Percentiles rank a stretch among this genome's conserved stretches.
phyloP scores from a whole-genome alignment of 2,888 invertebrate species.

The Acrobasis suavella region DNA sequence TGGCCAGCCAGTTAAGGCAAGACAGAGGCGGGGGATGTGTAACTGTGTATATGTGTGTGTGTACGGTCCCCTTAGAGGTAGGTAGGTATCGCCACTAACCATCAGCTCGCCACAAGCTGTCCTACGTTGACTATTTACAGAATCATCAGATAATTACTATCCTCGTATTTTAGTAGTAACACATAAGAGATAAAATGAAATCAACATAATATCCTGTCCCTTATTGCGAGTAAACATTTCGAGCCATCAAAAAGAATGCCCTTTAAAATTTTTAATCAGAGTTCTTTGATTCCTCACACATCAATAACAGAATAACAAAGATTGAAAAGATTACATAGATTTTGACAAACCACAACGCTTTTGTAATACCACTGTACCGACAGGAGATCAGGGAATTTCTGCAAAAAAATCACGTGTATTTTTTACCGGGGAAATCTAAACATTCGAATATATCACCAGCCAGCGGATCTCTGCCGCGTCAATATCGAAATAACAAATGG shows the following conservation, averaged over 20 bases:
- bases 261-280: not conserved
- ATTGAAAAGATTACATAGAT: slow-evolving; percentile 3
- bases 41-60: too few relatives aligned
- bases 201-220: too few relatives aligned
- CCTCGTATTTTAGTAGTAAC: too few relatives aligned
- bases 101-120: too few relatives aligned
- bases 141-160: too few relatives aligned
- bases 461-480: slow-evolving; percentile 18
- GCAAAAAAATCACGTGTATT: slow-evolving; percentile 15
- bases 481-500: slow-evolving; percentile 32
- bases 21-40: too few relatives aligned
- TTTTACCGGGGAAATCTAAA: slow-evolving; percentile 14
- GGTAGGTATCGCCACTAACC: too few relatives aligned
- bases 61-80: too few relatives aligned
- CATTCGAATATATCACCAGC: slow-evolving; percentile 5
- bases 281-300: slow-evolving; percentile 10
- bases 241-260: not conserved
- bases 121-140: too few relatives aligned
- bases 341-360: slow-evolving; percentile 6
- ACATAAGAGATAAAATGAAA: too few relatives aligned
- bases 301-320: not conserved
- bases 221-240: not conserved
- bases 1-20: too few relatives aligned
- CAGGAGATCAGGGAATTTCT: slow-evolving; percentile 9
- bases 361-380: slow-evolving; percentile 8